phyloP scores from a whole-genome alignment of 2,113 vertebrate species.

The Mystacornis crossleyi region DNA sequence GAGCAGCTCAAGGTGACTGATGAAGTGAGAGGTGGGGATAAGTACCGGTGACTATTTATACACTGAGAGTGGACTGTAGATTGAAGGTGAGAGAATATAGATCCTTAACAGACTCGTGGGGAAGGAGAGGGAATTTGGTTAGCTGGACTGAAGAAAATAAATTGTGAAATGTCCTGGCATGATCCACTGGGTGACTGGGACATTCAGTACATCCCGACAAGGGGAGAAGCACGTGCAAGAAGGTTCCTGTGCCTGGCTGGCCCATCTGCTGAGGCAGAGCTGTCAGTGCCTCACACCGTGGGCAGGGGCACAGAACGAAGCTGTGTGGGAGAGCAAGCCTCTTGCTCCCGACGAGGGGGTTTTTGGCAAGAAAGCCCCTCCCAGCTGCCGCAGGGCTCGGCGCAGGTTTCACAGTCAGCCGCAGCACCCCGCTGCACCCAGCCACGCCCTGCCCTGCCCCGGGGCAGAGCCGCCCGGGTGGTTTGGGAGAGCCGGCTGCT shows the following conservation, averaged over 20 bases:
- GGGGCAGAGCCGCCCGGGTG: background rate
- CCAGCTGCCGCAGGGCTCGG: rapidly evolving
- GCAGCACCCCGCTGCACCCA: rapidly evolving
- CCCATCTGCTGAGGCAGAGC: background rate
- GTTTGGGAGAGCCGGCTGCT: background rate
- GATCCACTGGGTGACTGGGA: rapidly evolving
- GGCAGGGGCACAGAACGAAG: background rate
- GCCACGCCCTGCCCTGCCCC: rapidly evolving
- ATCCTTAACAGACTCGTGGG: background rate
- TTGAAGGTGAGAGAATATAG: background rate
- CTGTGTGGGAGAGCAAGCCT: background rate
- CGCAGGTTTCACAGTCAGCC: rapidly evolving
- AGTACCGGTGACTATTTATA: background rate
- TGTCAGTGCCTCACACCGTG: background rate
- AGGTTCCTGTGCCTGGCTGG: background rate
- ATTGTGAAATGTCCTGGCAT: background rate
- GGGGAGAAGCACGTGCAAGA: background rate
- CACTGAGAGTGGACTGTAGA: background rate
- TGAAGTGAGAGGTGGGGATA: background rate
- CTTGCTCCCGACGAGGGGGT: rapidly evolving
- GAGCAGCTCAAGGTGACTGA: background rate
- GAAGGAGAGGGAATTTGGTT: background rate
- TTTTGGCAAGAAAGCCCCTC: background rate
- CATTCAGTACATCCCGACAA: rapidly evolving
- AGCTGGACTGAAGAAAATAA: background rate